phyloP scores from a whole-genome alignment of 2,113 vertebrate species.

The Gnathonemus longibarbis region DNA sequence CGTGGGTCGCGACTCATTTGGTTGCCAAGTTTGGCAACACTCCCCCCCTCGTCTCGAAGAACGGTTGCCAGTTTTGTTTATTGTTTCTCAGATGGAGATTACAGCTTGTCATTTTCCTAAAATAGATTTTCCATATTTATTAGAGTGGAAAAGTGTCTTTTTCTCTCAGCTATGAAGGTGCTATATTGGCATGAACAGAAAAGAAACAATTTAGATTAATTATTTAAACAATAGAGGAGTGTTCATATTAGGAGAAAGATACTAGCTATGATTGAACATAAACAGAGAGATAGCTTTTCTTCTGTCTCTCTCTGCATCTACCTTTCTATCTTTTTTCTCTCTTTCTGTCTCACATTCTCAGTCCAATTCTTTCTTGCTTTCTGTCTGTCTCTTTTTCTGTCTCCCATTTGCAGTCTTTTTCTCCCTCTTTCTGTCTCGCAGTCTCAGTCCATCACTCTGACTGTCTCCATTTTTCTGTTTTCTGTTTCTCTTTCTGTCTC shows the following conservation, averaged over 20 bases:
- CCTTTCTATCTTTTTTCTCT: background rate
- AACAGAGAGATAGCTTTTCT: background rate
- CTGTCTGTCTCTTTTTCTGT: too few species aligned
- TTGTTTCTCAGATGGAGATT: background rate
- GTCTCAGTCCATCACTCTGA: background rate
- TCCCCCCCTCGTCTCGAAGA: background rate
- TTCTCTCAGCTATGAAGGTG: background rate
- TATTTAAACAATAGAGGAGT: background rate
- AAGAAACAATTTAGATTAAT: background rate
- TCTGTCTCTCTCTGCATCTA: background rate
- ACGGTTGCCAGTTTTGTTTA: background rate
- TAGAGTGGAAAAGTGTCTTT: background rate
- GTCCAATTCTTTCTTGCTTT: background rate
- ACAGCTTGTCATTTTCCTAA: background rate
- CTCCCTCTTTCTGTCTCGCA: background rate
- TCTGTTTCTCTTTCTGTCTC: background rate
- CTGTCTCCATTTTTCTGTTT: background rate
- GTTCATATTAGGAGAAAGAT: background rate
- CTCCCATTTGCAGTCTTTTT: background rate
- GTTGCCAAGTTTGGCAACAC: background rate
- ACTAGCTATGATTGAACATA: background rate
- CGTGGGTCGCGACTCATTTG: background rate
- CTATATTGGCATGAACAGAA: background rate
- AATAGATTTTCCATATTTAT: constrained; percentile 5
- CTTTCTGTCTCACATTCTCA: background rate